Evolutionary conservation across 2,888 invertebrate genomes (phyloP).

Genomic region (Drosophila imparisetae): DNA sequence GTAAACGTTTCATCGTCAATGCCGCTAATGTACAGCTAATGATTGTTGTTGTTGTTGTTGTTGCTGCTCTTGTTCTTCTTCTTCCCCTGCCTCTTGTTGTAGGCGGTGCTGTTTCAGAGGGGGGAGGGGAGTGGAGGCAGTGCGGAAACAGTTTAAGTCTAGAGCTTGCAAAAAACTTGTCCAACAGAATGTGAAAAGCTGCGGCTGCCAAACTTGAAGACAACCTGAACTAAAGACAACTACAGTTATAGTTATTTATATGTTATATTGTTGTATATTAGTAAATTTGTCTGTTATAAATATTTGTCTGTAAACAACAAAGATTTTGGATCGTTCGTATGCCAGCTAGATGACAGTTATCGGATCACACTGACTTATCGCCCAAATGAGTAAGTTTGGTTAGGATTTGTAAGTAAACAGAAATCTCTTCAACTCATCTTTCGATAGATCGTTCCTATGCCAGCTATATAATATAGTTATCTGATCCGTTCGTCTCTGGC

Average conservation of each 20-base stretch:
- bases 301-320: neutral
- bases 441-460: neutral
- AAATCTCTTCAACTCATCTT: neutral
- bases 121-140: neutral
- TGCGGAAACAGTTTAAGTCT: neutral
- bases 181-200: conserved; percentile 19
- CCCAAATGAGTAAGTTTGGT: neutral
- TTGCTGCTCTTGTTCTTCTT: neutral
- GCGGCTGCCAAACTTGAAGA: conserved; percentile 13
- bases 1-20: conserved; percentile 62
- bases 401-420: neutral
- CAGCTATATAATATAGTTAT: neutral
- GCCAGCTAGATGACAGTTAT: neutral
- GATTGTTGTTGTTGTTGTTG: conserved; percentile 36
- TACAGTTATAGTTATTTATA: neutral
- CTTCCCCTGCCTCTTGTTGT: neutral
- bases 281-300: neutral
- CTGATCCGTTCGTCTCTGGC: neutral
- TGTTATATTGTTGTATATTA: neutral
- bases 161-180: conserved; percentile 8
- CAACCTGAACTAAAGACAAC: neutral
- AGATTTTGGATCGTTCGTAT: neutral
- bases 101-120: neutral
- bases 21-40: conserved; percentile 73
- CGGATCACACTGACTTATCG: neutral